Conservation (phyloP, 1,140 invertebrate species). For the Euura saliciscinereae region DNA sequence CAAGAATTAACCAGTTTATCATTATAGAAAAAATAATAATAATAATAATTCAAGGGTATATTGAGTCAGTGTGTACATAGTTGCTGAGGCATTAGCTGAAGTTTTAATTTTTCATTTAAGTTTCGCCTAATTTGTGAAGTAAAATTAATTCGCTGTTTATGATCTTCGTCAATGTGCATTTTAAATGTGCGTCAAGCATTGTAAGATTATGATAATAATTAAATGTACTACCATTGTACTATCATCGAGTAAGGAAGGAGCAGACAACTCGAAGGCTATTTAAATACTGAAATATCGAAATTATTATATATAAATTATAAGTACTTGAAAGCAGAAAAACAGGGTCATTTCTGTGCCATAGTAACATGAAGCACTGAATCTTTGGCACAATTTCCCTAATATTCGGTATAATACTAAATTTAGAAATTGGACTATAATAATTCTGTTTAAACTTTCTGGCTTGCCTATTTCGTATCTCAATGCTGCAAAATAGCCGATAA, state of each 20-base stretch:
- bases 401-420: too few species aligned
- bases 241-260: not conserved
- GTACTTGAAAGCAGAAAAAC: not conserved
- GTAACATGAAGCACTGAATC: not conserved
- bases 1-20: constrained; percentile 29
- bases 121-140: not conserved
- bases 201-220: not conserved
- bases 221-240: not conserved
- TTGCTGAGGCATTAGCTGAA: constrained; percentile 33
- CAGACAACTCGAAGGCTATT: not conserved
- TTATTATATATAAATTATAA: not conserved
- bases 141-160: not conserved
- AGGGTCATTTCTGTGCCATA: not conserved
- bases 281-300: not conserved
- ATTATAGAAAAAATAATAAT: constrained; percentile 5
- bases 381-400: not conserved
- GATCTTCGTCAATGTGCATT: not conserved
- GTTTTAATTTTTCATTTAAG: constrained; percentile 30
- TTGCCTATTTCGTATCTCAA: not conserved
- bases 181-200: not conserved
- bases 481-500: not conserved
- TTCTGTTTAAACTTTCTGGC: not conserved
- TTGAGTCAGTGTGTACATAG: constrained; percentile 40
- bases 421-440: too few species aligned
- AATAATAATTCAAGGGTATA: constrained; percentile 26